Evolutionary conservation across 1,140 invertebrate species (phyloP).

Genomic region (Trichonephila clavata): DNA sequence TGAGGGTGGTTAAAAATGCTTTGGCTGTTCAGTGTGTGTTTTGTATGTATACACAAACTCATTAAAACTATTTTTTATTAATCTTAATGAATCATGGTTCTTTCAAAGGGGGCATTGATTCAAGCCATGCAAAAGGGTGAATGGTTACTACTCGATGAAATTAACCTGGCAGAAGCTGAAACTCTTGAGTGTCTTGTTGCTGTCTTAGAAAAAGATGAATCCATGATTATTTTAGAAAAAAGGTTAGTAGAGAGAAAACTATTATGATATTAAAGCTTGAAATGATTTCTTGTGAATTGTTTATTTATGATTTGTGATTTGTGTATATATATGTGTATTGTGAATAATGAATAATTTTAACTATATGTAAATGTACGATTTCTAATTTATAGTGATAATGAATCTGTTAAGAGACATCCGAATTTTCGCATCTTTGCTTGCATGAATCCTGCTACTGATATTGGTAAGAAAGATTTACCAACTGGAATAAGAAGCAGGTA

Average conservation of each 20-base stretch:
- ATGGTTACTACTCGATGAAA: constrained; percentile 98
- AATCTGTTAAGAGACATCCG: constrained; percentile 89
- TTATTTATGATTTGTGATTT: neutral
- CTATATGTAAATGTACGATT: neutral
- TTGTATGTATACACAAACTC: no score
- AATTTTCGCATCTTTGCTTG: constrained; percentile 98
- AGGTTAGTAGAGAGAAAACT: constrained; percentile 86
- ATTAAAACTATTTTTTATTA: no score
- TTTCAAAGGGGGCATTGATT: constrained; percentile 88
- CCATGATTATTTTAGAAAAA: constrained; percentile 91
- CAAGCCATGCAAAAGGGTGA: constrained; percentile 93
- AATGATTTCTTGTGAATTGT: neutral
- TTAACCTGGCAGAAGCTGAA: constrained; percentile 97
- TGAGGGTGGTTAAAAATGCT: no score
- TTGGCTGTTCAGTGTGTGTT: no score
- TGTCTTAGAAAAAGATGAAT: constrained; percentile 90
- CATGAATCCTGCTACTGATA: constrained; percentile 99
- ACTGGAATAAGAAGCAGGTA: constrained; percentile 93
- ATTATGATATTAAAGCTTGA: neutral
- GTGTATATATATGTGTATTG: neutral
- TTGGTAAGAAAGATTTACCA: constrained; percentile 98
- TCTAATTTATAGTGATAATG: constrained; percentile 80
- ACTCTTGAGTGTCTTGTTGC: constrained; percentile 96
- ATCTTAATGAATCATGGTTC: neutral
- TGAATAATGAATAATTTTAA: neutral